These are phyloP conservation scores for Saturnia japonica DNA, from an alignment of 2,888 invertebrate species.

Conservation along the genomic window DNA sequence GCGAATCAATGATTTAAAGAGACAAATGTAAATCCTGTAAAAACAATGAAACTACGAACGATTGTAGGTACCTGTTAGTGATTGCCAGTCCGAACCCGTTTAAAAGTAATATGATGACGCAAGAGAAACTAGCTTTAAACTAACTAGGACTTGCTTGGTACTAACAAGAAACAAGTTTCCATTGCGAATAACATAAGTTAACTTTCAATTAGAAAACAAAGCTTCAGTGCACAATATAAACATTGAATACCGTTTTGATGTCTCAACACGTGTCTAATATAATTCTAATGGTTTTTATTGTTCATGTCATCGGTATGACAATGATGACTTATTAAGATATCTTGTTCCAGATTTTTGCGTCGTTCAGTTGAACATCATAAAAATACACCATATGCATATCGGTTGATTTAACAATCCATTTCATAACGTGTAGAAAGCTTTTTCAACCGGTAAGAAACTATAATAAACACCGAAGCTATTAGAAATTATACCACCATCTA, in stretches of 20 bases:
- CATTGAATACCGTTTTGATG: conserved; percentile 3
- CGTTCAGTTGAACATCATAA: not conserved
- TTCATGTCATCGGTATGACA: too few species aligned
- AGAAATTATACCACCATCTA: not conserved
- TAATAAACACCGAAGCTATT: not conserved
- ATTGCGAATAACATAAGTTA: not conserved
- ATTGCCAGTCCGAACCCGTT: conserved; percentile 5
- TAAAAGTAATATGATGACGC: conserved; percentile 12
- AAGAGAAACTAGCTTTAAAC: not conserved
- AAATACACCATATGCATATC: not conserved
- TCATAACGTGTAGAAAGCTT: not conserved
- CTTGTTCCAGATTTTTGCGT: not conserved
- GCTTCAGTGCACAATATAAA: not conserved
- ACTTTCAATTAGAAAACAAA: conserved; percentile 17
- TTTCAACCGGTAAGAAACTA: not conserved
- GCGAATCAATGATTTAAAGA: not conserved
- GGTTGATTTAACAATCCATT: not conserved
- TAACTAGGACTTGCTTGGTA: conserved; percentile 8
- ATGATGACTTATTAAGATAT: not conserved
- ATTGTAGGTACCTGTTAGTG: conserved; percentile 7
- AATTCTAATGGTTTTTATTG: not conserved
- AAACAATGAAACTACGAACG: not conserved
- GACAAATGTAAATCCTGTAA: not conserved
- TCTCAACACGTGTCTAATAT: not conserved
- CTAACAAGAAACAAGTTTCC: conserved; percentile 9